Evolutionary conservation across 2,888 invertebrate species (phyloP).

Genomic region (Autographa pulchrina): DNA sequence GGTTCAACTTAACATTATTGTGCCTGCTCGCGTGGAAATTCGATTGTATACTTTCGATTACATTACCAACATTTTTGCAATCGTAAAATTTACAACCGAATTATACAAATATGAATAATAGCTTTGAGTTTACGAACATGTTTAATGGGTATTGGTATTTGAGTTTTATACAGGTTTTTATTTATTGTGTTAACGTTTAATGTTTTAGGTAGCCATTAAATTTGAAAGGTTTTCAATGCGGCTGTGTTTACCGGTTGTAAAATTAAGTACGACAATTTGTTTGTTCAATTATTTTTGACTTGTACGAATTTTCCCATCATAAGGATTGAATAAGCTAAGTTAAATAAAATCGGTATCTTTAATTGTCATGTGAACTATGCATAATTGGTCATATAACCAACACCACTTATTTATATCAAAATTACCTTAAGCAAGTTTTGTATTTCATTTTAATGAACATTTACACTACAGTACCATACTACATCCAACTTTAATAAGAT

Average conservation of each 20-base stretch:
- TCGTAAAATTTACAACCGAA: constrained; percentile 31
- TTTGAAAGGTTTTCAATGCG: constrained; percentile 2
- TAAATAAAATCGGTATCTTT: too few relatives aligned
- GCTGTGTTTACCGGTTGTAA: background rate
- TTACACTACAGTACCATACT: too few relatives aligned
- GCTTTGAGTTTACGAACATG: constrained; percentile 30
- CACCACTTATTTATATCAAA: too few relatives aligned
- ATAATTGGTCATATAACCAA: too few relatives aligned
- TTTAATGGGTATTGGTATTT: constrained; percentile 19
- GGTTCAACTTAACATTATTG: constrained; percentile 19
- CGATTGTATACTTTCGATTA: constrained; percentile 17
- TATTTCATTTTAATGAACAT: too few relatives aligned
- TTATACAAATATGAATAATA: constrained; percentile 21
- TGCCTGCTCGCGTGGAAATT: constrained; percentile 14
- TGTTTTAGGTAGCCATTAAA: background rate
- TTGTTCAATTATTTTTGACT: background rate
- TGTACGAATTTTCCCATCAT: too few relatives aligned
- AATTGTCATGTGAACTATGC: too few relatives aligned
- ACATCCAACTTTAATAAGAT: too few relatives aligned
- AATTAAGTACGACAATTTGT: background rate
- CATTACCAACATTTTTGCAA: constrained; percentile 12
- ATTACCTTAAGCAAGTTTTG: too few relatives aligned
- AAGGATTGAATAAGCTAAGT: too few relatives aligned
- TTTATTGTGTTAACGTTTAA: constrained; percentile 8
- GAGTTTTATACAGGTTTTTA: constrained; percentile 11